phyloP scores from a whole-genome alignment of 2,113 vertebrate genomes.

The Aphelocoma coerulescens region DNA sequence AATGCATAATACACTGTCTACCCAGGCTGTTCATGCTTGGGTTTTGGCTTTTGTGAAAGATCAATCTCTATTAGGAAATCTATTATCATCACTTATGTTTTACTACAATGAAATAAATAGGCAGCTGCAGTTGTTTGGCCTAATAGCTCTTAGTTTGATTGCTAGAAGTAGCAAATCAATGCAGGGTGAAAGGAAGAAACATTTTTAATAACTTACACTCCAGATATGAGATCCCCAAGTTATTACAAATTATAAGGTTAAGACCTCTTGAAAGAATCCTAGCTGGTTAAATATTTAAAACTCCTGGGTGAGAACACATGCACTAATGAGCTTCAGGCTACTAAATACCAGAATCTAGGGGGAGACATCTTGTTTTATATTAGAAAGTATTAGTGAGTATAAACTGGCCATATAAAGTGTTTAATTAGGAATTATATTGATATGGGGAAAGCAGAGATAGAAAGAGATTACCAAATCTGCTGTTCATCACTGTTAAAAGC shows the following conservation, averaged over 20 bases:
- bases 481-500: background rate
- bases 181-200: slow-evolving; percentile 52
- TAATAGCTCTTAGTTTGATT: slow-evolving; percentile 50
- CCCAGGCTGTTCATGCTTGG: background rate
- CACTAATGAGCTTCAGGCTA: slow-evolving; percentile 73
- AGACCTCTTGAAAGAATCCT: slow-evolving; percentile 73
- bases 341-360: slow-evolving; percentile 52
- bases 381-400: slow-evolving; percentile 14
- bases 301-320: slow-evolving; percentile 69
- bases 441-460: background rate
- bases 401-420: slow-evolving; percentile 35
- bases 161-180: slow-evolving; percentile 65
- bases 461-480: background rate
- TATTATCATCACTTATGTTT: slow-evolving; percentile 65
- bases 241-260: slow-evolving; percentile 79
- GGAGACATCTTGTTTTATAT: slow-evolving; percentile 57
- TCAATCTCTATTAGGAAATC: slow-evolving; percentile 61
- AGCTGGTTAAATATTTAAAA: slow-evolving; percentile 80
- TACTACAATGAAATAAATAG: slow-evolving; percentile 66
- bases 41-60: slow-evolving; percentile 35
- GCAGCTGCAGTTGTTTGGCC: slow-evolving; percentile 49
- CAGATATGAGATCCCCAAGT: slow-evolving; percentile 66
- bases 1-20: background rate
- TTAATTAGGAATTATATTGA: slow-evolving; percentile 37
- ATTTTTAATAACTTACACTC: slow-evolving; percentile 64